Base-by-base conservation (phyloP, 2,113 vertebrate species). In the Motacilla alba region DNA sequence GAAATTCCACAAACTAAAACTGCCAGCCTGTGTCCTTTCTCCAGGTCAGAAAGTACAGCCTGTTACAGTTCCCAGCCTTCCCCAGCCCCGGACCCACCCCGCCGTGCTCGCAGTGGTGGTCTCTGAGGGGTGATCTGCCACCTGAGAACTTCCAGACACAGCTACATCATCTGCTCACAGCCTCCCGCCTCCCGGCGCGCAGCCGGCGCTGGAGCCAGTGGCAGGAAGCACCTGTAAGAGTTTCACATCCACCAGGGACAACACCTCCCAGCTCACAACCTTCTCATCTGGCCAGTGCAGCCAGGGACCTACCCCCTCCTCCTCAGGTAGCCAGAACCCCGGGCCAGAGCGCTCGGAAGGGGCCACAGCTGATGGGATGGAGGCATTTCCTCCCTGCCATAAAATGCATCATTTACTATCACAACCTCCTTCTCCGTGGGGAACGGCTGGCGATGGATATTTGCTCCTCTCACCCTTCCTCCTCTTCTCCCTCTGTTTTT, bases 101-200 rank as follows among this genome's bases (percentile, higher is more conserved):
- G 0, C 55, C 5, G 3, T 0, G 8, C 79, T 91, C 18, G 11
- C 91, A n/a, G 24, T n/a, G 83, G 89, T 33, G 68, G 72, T 87
- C 81, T 64, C 93, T 13, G 27, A 72, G 67, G 75, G 70, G 74
- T 23, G 86, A 94, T 87, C 86, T 86, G 35, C 86, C 92, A 87
- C 74, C 94, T 93, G 95, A 96, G 81, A 93, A 91, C 86, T 92
- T 95, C 95, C 95, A 96, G 92, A 93, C 62, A 74, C 81, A 70
- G 8, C 93, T 88, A 90, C 73, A 67, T 84, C 90, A 94, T 94
- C 86, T 75, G 83, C 72, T 93, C 83, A 14, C 67, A 59, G 67
- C 86, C 76, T 92, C 72, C 73, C 1, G 3, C 63, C 49, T 75
- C 60, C 70, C 3, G 2, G 55, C 43, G 9, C 3, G 13, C 67